Evolutionary conservation across 1,140 invertebrate species (phyloP).

Genomic region (Zaprionus kolodkinae): DNA sequence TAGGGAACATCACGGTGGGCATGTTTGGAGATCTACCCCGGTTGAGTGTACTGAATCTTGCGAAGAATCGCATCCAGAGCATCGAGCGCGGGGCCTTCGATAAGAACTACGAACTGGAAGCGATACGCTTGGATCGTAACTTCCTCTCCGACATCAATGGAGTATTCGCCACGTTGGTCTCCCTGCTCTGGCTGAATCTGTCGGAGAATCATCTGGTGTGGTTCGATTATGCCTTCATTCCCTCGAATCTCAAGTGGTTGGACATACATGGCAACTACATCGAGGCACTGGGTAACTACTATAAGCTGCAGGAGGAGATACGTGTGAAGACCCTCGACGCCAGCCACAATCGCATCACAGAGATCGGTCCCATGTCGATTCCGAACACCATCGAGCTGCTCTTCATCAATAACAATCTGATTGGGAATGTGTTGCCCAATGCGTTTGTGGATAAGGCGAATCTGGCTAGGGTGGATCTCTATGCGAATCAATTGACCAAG

Average conservation of each 20-base stretch:
- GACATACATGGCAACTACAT: conserved; percentile 95
- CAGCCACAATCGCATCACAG: conserved; percentile 93
- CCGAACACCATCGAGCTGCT: conserved; percentile 95
- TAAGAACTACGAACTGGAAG: conserved; percentile 91
- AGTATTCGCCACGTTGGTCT: conserved; percentile 91
- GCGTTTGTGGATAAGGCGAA: conserved; percentile 94
- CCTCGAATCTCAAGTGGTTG: conserved; percentile 94
- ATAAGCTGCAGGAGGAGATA: conserved; percentile 91
- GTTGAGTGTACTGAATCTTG: conserved; percentile 93
- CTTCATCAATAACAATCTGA: conserved; percentile 95
- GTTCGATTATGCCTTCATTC: conserved; percentile 96
- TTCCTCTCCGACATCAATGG: conserved; percentile 94
- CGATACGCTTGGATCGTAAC: conserved; percentile 94
- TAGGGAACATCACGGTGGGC: conserved; percentile 92
- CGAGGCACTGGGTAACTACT: conserved; percentile 93
- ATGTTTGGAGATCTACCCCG: conserved; percentile 94
- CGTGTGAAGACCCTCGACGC: conserved; percentile 93
- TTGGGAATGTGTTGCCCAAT: conserved; percentile 91
- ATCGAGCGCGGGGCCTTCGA: conserved; percentile 93
- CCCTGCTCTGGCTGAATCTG: conserved; percentile 93
- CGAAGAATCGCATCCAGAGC: conserved; percentile 93
- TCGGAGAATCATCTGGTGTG: conserved; percentile 95
- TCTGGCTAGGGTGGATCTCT: conserved; percentile 94
- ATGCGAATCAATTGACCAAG: conserved; percentile 92
- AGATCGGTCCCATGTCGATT: conserved; percentile 91